phyloP scores from a whole-genome alignment of 30 jellyfish, hydroid and myxozoan species.

The Chrysaora quinquecirrha region DNA sequence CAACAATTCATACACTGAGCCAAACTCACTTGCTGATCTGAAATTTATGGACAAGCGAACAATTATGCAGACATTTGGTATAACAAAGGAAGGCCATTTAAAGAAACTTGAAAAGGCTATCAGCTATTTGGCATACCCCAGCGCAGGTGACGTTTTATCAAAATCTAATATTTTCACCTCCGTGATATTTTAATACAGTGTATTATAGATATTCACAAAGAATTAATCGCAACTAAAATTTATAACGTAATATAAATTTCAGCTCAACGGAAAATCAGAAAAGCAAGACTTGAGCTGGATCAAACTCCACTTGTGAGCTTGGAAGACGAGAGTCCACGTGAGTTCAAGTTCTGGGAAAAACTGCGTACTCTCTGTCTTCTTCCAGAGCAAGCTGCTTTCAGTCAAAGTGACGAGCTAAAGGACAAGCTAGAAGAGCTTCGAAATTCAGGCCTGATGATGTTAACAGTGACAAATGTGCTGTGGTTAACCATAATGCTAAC shows the following conservation, averaged over 20 bases:
- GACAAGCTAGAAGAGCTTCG: conserved; percentile 88
- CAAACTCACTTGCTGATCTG: conserved; percentile 92
- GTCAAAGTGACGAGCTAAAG: conserved; percentile 93
- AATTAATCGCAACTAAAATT: too few species aligned
- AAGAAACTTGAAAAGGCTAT: conserved; percentile 83
- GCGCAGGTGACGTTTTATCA: conserved; percentile 64
- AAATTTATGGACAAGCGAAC: conserved; percentile 87
- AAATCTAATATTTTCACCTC: too few species aligned
- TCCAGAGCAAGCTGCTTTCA: conserved; percentile 98
- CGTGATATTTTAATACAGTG: too few species aligned
- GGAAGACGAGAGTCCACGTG: conserved; percentile 57
- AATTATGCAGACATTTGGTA: conserved; percentile 72
- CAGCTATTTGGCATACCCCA: conserved; percentile 83
- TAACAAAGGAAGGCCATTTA: conserved; percentile 85
- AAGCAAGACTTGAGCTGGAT: conserved; percentile 85
- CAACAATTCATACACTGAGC: conserved; percentile 90
- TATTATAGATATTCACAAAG: too few species aligned
- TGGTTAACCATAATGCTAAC: conserved; percentile 95
- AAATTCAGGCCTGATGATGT: conserved; percentile 83
- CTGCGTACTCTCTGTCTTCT: conserved; percentile 81
- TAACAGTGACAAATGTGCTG: conserved; percentile 80
- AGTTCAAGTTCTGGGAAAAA: conserved; percentile 80
- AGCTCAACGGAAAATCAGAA: conserved; percentile 90
- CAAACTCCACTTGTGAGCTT: conserved; percentile 39
- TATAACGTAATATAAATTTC: too few species aligned